These are phyloP conservation scores for Saccopteryx leptura DNA, from an alignment of 2,113 vertebrate genomes.

Conservation along the genomic window DNA sequence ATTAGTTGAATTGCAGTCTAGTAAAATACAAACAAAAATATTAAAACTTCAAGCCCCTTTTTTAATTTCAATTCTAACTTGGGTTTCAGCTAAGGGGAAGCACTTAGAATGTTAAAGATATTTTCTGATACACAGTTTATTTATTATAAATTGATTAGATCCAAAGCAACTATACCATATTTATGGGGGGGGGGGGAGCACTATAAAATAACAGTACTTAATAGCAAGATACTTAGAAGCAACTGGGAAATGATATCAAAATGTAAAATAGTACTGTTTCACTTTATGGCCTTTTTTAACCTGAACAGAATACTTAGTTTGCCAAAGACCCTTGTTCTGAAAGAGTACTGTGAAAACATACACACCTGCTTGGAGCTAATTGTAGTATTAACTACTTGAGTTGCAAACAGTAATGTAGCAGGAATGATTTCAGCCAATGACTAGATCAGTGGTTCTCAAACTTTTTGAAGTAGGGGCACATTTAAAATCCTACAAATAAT, in stretches of 20 bases:
- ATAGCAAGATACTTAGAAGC: slow-evolving; percentile 63
- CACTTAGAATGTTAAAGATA: slow-evolving; percentile 55
- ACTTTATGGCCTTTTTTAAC: slow-evolving; percentile 62
- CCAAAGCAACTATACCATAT: not conserved
- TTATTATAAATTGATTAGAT: slow-evolving; percentile 58
- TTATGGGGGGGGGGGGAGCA: slow-evolving; percentile 21
- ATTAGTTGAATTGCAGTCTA: not conserved
- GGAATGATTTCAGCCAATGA: not conserved
- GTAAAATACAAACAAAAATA: slow-evolving; percentile 20
- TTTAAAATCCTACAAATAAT: too few relatives aligned
- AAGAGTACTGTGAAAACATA: slow-evolving; percentile 44
- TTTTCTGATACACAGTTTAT: slow-evolving; percentile 47
- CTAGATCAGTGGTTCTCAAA: too few relatives aligned
- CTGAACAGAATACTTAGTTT: slow-evolving; percentile 28
- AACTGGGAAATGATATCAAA: slow-evolving; percentile 67
- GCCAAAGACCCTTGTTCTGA: slow-evolving; percentile 48
- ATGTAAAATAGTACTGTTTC: slow-evolving; percentile 52
- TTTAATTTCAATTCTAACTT: not conserved
- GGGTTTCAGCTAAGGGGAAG: slow-evolving; percentile 39
- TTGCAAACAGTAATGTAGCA: not conserved
- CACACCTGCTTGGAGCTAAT: slow-evolving; percentile 54
- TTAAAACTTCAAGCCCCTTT: not conserved
- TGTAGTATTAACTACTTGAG: slow-evolving; percentile 44
- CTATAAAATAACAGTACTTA: slow-evolving; percentile 39
- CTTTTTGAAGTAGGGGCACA: too few relatives aligned